Percentiles rank a stretch among this genome's conserved stretches.
phyloP scores from a whole-genome alignment of 2,113 vertebrate genomes.

The Tautogolabrus adspersus region DNA sequence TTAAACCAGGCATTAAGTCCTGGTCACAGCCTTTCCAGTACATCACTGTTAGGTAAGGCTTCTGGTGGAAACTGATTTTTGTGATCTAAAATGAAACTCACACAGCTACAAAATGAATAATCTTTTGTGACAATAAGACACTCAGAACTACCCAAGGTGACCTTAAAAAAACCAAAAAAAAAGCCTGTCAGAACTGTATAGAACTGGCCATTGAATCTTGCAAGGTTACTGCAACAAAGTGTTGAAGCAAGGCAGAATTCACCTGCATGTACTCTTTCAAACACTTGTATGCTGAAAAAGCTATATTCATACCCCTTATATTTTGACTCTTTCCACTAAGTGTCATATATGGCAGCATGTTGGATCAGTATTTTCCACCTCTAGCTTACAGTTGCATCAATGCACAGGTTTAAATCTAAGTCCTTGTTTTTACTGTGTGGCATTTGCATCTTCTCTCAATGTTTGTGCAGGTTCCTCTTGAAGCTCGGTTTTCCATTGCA shows the following conservation, averaged over 20 bases:
- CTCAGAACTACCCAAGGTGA: background rate
- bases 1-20: background rate
- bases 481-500: constrained; percentile 21
- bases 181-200: constrained; percentile 18
- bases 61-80: no score
- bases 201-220: constrained; percentile 3
- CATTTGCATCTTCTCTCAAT: constrained; percentile 45
- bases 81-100: background rate
- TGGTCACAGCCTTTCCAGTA: no score
- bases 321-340: background rate
- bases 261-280: background rate
- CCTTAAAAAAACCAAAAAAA: constrained; percentile 7
- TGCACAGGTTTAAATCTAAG: constrained; percentile 43
- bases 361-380: constrained; percentile 17
- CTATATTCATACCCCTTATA: background rate
- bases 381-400: constrained; percentile 14
- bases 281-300: constrained; percentile 12
- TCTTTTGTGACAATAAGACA: background rate
- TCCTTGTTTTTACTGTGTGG: constrained; percentile 15
- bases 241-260: constrained; percentile 8
- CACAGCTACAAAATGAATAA: background rate
- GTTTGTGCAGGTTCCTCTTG: constrained; percentile 15
- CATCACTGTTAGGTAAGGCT: no score
- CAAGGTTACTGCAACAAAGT: constrained; percentile 21
- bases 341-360: constrained; percentile 8